Evolutionary conservation across 1,140 invertebrate species (phyloP), one percentile per base, ranked within the genome.

Genomic region (Ceratina australensis): DNA sequence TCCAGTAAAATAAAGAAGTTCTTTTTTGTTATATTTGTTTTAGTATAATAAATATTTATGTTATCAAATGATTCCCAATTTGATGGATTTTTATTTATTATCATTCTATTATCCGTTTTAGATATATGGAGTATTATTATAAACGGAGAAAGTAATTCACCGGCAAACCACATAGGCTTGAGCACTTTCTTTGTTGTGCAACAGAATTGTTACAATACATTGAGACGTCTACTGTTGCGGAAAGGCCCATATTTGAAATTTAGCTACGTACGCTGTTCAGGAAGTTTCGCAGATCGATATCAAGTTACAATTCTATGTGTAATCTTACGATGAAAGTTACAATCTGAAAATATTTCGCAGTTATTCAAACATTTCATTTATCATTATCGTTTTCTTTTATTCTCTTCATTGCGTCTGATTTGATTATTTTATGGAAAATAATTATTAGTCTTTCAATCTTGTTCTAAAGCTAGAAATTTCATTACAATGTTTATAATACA

Each of bases 101-200:
- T 16, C 3, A 15, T 33, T 16, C 49, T 4, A 24, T 59, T 71
- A n/a, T 52, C 1, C 10, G 8, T 73, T 64, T 20, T 24, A 49
- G 1, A 8, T 13, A 18, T 13, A 52, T 52, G 12, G 12, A 13
- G 13, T 52, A 66, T 67, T 57, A 28, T 59, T 22, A 0, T 26
- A n/a, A 33, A 1, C 3, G 42, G 64, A 75, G 72, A 75, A 67
- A 67, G 64, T 75, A 56, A 67, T 22, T 59, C 22, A 8, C 5
- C 22, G 7, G 12, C 18, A 67, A 67, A 75, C 72, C 54, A 15
- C 42, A 75, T 8, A n/a, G 49, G 28, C 16, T 57, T 57, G 28
- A 66, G 66, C 61, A 56, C 72, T 77, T 77, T 71, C 74, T 71
- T 60, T 71, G 57, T 76, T 76, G 20, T 33, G 47, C n/a, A 69